Conservation (phyloP, 2,797 vertebrate genomes). For the Alauda arvensis region DNA sequence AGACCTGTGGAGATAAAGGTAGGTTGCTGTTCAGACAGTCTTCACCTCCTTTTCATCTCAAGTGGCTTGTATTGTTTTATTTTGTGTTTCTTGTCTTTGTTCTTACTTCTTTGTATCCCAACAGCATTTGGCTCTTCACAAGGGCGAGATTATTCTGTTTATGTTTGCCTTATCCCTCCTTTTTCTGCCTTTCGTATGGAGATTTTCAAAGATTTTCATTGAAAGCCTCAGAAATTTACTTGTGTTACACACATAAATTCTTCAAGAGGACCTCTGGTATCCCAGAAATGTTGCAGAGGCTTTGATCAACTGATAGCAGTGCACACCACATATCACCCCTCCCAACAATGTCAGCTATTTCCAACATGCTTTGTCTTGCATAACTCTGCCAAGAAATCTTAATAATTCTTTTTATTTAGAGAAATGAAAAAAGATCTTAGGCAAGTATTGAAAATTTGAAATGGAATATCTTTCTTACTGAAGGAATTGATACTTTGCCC, state of each 20-base stretch:
- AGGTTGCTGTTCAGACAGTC: background rate
- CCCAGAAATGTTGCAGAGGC: background rate
- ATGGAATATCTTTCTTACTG: background rate
- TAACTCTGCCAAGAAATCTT: background rate
- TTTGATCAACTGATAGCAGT: slow-evolving; percentile 7
- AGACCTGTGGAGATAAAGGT: background rate
- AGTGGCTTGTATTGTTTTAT: background rate
- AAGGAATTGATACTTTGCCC: background rate
- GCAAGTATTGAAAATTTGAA: background rate
- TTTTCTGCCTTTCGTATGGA: background rate
- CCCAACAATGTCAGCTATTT: background rate
- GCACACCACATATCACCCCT: background rate
- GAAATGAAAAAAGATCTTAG: background rate
- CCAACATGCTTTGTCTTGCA: background rate
- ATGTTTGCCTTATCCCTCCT: background rate
- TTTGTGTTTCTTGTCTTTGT: background rate
- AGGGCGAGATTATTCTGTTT: background rate
- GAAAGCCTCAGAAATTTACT: background rate
- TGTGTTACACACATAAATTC: background rate
- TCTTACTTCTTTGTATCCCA: background rate
- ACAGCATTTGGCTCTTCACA: background rate
- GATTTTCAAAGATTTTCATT: background rate
- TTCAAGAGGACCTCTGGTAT: background rate
- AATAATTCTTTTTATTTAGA: background rate
- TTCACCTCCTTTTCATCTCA: background rate